Conservation (phyloP, 2,888 invertebrate genomes). For the Leptopterna dolabrata region DNA sequence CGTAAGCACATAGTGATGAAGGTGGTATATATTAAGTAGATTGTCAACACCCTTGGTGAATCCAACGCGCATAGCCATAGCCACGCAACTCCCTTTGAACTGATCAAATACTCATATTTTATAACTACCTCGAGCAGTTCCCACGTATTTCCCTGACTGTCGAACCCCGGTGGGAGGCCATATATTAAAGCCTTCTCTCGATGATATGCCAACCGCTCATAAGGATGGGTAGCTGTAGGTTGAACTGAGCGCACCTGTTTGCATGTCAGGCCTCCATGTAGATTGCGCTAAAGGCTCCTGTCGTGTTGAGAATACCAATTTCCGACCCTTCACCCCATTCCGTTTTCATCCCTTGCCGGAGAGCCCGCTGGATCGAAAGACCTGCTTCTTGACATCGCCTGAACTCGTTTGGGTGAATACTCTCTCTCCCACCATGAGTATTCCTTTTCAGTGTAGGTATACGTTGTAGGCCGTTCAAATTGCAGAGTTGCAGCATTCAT, state of each 20-base stretch:
- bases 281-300: conserved; percentile 39
- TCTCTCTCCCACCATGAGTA: background rate
- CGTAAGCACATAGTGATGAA: too few relatives aligned
- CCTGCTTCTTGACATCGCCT: background rate
- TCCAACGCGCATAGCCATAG: too few relatives aligned
- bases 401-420: background rate
- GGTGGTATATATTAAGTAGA: too few relatives aligned
- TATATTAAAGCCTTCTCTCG: background rate
- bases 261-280: conserved; percentile 30
- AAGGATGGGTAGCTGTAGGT: conserved; percentile 6
- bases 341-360: background rate
- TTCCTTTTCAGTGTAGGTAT: background rate
- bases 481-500: background rate
- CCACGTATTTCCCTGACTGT: background rate
- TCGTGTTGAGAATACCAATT: conserved; percentile 40
- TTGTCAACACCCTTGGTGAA: too few relatives aligned
- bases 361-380: background rate
- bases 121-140: background rate
- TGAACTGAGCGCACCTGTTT: conserved; percentile 26
- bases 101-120: background rate
- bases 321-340: conserved; percentile 21
- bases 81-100: background rate
- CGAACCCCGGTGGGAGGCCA: background rate
- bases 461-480: background rate
- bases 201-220: background rate